phyloP scores from a whole-genome alignment of 1,140 invertebrate genomes.

The Drosophila willistoni region DNA sequence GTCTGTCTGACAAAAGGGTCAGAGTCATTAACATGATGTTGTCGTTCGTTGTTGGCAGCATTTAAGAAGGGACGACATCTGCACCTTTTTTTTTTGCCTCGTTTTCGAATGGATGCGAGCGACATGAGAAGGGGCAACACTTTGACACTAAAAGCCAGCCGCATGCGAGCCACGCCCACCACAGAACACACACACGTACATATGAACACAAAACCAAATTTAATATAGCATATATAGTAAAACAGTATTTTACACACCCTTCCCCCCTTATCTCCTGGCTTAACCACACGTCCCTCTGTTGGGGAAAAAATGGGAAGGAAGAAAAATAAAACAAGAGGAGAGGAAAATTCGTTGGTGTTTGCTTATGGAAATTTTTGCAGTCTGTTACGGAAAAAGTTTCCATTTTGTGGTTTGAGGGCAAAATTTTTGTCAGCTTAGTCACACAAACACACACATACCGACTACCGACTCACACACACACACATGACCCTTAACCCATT shows the following conservation, averaged over 20 bases:
- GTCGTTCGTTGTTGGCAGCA: constrained; percentile 61
- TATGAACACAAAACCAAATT: constrained; percentile 11
- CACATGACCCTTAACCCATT: constrained; percentile 52
- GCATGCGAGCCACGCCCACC: constrained; percentile 49
- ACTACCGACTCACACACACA: constrained; percentile 39
- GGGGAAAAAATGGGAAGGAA: background rate
- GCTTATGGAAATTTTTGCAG: constrained; percentile 58
- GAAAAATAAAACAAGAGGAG: background rate
- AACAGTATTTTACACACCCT: background rate
- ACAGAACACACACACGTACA: constrained; percentile 34
- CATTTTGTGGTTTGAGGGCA: constrained; percentile 71
- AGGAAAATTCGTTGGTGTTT: constrained; percentile 65
- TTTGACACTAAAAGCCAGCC: constrained; percentile 76
- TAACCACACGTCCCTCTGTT: background rate
- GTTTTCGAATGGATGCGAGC: constrained; percentile 33
- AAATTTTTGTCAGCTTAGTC: constrained; percentile 17
- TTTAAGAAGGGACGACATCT: constrained; percentile 67
- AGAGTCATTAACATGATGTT: constrained; percentile 79
- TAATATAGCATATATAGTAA: constrained; percentile 13
- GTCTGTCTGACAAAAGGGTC: constrained; percentile 51
- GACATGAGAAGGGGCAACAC: constrained; percentile 51
- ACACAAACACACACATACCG: constrained; percentile 33
- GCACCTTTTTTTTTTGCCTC: constrained; percentile 60
- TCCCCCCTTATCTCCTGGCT: background rate
- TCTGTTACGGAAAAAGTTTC: constrained; percentile 59